Base-by-base conservation (phyloP, 2,888 invertebrate species). In the Salticus scenicus region DNA sequence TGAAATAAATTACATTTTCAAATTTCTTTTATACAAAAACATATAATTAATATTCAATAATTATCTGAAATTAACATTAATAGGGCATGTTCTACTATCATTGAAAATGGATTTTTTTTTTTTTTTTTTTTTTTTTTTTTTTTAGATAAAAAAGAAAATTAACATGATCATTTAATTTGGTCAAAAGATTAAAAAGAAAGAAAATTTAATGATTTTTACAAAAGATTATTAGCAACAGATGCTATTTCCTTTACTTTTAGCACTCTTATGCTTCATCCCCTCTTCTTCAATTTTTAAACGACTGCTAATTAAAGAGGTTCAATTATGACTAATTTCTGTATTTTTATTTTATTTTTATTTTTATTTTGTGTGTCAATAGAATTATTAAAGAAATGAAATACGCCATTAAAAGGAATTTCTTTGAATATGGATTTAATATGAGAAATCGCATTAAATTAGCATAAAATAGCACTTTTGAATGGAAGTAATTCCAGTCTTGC, bases 341-440 rank as follows among this genome's bases (percentile, higher is more conserved):
- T 47, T 47, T 10, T 47, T 47, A 17, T 47, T 47, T 14, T 47
- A n/a, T n/a, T n/a, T n/a, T n/a, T n/a, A n/a, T n/a, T n/a, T n/a
- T n/a, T 5, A 37, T 37, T 5, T 47, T 17, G 24, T 24, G 4
- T 57, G 24, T 57, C 20, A 24, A 57, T 57, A 57, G 2, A 57
- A 57, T 57, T 57, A 24, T 57, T 57, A 24, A 57, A 57, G 57
- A 57, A 57, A 57, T 57, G 20, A 24, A 57, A 57, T 57, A 24
- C 24, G 5, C 24, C 57, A 57, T 57, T 57, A 57, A 20, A 1
- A 7, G 57, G 24, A 57, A 57, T 20, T 57, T 20, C 57, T 57
- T 57, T 57, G 24, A 24, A 12, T 57, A 24, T 47, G 17, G 2
- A 47, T 14, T 2, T 14, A 17, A 47, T 47, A 14, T 24, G 24